Evolutionary conservation across 53 echinoderm and acorn worm genomes (phyloP), one percentile per base, ranked within the genome.

Genomic region (Paelopatides confundens): DNA sequence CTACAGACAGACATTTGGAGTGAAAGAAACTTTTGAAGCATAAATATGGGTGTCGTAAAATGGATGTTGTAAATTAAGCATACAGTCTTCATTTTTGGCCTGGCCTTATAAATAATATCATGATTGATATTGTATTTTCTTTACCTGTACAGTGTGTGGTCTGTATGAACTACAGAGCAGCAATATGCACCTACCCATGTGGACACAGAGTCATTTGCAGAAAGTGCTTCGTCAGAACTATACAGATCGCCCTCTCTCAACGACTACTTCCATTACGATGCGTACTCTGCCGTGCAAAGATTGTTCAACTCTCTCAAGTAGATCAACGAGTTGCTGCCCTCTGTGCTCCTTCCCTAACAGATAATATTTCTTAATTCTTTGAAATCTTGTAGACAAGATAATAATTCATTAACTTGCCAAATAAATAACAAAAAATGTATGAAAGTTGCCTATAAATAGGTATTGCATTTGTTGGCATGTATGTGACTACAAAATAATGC

Each of bases 141-240:
- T 58, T 23, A 18, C 24, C 1, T 58, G 15, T 5, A 58, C 94
- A 98, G 98, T 98, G 98, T 91, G 98, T 98, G 12, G 98, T 98
- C 47, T 98, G 98, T 83, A 90, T 98, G 92, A 94, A 89, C 63
- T 90, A 88, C 39, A 77, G 85, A 31, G 98, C 98, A 2, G 88
- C 94, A 23, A 95, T 98, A 34, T 92, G 95, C 58, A 98, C 98
- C 4, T 90, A 82, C 76, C 98, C 98, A 17, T 98, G 98, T 40
- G 81, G 90, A 21, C 98, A 98, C 85, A 90, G 91, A 65, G 94
- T 98, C 53, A 89, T 98, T 63, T 98, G 98, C 76, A 86, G 95
- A 51, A 94, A 91, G 31, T 98, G 98, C 70, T 98, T 98, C 66
- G 98, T 98, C 58, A 95, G 94, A 86, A 98, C 98, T 21, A 98